Conservation (phyloP, 2,888 invertebrate genomes). For the Campopleginae sp. region DNA sequence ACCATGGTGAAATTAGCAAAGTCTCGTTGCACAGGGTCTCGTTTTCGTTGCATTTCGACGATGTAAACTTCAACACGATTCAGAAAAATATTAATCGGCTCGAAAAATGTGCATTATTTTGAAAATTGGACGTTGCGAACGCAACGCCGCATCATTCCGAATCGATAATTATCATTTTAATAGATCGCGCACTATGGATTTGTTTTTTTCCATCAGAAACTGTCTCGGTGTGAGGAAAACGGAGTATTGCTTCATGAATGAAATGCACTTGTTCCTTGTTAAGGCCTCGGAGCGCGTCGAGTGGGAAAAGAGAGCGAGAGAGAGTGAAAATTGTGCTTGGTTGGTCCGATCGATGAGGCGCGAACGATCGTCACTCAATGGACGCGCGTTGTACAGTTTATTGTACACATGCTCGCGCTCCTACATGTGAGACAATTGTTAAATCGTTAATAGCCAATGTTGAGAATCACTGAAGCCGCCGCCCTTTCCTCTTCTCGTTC, state of each 20-base stretch:
- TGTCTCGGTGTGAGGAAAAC: neutral
- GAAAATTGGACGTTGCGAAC: no score
- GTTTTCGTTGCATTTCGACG: no score
- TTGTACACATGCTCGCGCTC: neutral
- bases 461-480: slow-evolving; percentile 10
- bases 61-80: no score
- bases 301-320: neutral
- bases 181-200: no score
- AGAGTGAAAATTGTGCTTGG: neutral
- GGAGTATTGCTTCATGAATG: neutral
- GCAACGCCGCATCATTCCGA: no score
- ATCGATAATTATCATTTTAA: no score
- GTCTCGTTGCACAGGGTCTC: no score
- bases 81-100: no score
- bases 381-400: neutral
- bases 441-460: neutral
- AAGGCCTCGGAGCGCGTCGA: neutral
- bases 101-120: no score
- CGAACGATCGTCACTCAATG: neutral
- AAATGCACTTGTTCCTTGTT: neutral
- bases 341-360: neutral
- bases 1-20: no score
- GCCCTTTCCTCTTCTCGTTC: neutral
- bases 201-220: no score
- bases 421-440: neutral